These are phyloP conservation scores for Patella ulyssiponensis DNA, from an alignment of 2,888 invertebrate genomes.

Conservation along the genomic window DNA sequence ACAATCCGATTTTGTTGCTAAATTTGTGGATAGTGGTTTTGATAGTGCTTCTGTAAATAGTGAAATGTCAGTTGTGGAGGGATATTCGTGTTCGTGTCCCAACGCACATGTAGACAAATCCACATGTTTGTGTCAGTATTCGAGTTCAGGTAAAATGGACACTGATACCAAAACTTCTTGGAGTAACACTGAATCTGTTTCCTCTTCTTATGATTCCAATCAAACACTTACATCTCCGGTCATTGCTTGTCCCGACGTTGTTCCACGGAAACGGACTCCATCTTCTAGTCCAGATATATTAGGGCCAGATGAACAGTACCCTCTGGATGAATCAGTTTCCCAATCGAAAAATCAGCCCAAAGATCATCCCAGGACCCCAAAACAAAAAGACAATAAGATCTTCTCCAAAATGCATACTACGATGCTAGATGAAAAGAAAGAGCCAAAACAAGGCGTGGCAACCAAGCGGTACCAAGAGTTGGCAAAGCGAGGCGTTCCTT, in stretches of 20 bases:
- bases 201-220: background rate
- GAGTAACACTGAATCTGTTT: constrained; percentile 1
- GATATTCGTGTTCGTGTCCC: constrained; percentile 34
- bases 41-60: constrained; percentile 59
- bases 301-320: constrained; percentile 43
- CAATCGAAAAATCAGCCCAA: background rate
- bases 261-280: background rate
- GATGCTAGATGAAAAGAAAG: constrained; percentile 2
- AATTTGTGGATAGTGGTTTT: constrained; percentile 58
- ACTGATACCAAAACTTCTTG: constrained; percentile 1
- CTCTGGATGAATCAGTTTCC: constrained; percentile 9
- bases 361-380: background rate
- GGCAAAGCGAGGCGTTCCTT: constrained; percentile 57
- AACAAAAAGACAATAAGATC: constrained; percentile 2
- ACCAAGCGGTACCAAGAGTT: constrained; percentile 55
- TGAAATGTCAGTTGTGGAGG: constrained; percentile 49
- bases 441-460: constrained; percentile 30
- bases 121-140: background rate
- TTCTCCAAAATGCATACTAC: constrained; percentile 8
- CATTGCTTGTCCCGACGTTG: background rate
- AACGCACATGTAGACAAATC: constrained; percentile 13
- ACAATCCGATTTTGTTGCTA: background rate
- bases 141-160: constrained; percentile 22
- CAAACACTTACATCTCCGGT: background rate
- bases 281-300: constrained; percentile 22